Percentiles rank a stretch among this genome's conserved stretches.
phyloP scores from a whole-genome alignment of 2,888 invertebrate species.

The Nasonovia ribisnigri region DNA sequence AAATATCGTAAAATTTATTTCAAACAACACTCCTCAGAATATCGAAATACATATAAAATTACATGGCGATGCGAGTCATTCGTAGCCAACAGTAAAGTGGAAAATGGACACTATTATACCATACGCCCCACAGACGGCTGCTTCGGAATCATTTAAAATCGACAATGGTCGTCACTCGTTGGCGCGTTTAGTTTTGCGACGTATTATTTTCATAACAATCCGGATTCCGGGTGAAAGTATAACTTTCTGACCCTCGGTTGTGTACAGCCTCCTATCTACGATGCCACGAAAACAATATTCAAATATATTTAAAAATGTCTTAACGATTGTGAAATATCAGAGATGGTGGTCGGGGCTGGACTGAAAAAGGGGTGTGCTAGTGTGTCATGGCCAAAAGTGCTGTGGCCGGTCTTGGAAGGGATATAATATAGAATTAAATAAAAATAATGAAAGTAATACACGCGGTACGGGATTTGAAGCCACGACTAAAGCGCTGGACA shows the following conservation, averaged over 20 bases:
- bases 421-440: no score
- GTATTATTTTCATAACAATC: background rate
- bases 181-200: background rate
- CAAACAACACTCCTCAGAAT: background rate
- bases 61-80: background rate
- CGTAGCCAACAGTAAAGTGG: background rate
- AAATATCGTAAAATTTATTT: background rate
- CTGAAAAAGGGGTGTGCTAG: background rate
- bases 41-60: background rate
- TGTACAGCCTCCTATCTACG: background rate
- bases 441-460: no score
- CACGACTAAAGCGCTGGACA: no score
- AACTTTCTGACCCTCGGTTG: background rate
- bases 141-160: background rate
- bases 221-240: background rate
- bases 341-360: no score
- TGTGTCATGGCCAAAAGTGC: no score
- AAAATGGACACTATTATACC: background rate
- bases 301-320: background rate
- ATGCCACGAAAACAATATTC: background rate
- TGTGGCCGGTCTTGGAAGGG: no score
- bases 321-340: background rate
- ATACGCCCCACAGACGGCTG: background rate
- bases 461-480: no score
- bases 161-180: background rate